A percentile compares a stretch with the other conserved stretches of the same genome.
phyloP scores from a whole-genome alignment of 1,140 invertebrate species.

The Zelostemma sp. region DNA sequence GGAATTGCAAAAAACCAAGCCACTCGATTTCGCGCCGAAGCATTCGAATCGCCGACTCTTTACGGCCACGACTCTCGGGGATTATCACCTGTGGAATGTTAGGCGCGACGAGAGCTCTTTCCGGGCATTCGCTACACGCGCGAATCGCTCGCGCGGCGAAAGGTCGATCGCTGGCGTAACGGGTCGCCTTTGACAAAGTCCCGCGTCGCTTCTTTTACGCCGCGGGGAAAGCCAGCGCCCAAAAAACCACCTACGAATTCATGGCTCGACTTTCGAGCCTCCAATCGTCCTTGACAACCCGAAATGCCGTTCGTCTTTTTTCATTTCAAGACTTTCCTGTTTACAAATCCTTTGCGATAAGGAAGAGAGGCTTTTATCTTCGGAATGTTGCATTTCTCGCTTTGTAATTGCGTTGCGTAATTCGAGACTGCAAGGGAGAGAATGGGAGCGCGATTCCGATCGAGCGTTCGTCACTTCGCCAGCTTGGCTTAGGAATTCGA shows the following conservation, averaged over 20 bases:
- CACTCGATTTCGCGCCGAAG: too few species aligned
- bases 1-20: too few species aligned
- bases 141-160: background rate
- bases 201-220: background rate
- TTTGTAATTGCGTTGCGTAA: too few species aligned
- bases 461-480: background rate
- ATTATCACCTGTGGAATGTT: slow-evolving; percentile 5
- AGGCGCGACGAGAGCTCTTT: slow-evolving; percentile 1
- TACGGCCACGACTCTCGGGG: background rate
- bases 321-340: too few species aligned
- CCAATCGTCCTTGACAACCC: too few species aligned
- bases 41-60: background rate
- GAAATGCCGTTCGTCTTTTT: too few species aligned
- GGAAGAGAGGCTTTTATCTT: too few species aligned
- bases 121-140: background rate
- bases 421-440: too few species aligned
- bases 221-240: background rate
- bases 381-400: too few species aligned
- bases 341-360: too few species aligned
- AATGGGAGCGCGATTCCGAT: background rate
- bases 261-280: background rate
- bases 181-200: background rate
- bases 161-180: background rate
- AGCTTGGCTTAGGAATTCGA: slow-evolving; percentile 29
- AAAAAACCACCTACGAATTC: background rate